These are phyloP conservation scores for Enteromius anoplus DNA, from an alignment of 2,797 vertebrate genomes.

Conservation along the genomic window DNA sequence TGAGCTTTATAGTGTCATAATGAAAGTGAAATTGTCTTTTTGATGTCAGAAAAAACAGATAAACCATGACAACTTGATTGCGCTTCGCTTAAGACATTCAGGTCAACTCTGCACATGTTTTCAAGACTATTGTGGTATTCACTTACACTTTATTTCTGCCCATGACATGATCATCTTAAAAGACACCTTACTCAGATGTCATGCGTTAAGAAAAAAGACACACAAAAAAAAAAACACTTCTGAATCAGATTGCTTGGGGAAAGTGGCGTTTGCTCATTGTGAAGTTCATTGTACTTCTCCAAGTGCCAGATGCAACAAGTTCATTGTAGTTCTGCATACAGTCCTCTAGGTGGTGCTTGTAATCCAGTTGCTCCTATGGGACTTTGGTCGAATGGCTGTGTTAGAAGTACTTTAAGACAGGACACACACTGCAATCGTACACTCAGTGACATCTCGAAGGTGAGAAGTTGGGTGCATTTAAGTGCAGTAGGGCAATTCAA, in stretches of 20 bases:
- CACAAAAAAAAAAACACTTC: no score
- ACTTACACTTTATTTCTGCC: not conserved
- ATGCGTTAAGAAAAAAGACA: not conserved
- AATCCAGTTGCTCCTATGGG: slow-evolving; percentile 47
- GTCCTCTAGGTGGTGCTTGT: slow-evolving; percentile 68
- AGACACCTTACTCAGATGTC: not conserved
- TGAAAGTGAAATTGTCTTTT: slow-evolving; percentile 20
- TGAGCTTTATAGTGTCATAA: slow-evolving; percentile 13
- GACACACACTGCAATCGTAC: slow-evolving; percentile 36
- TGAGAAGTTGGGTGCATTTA: not conserved
- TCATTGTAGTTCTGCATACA: slow-evolving; percentile 16
- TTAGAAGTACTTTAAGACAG: slow-evolving; percentile 30
- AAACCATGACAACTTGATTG: slow-evolving; percentile 13
- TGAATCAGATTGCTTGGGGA: not conserved
- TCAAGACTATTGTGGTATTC: not conserved
- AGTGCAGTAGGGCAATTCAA: not conserved
- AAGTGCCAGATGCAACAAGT: not conserved
- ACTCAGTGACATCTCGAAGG: slow-evolving; percentile 38
- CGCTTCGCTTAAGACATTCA: not conserved
- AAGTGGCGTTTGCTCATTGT: slow-evolving; percentile 14
- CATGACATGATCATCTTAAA: not conserved
- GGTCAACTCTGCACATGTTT: not conserved
- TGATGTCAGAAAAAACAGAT: not conserved
- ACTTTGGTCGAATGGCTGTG: slow-evolving; percentile 8
- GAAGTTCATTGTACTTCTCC: not conserved